Evolutionary conservation across 2,888 invertebrate genomes (phyloP), one percentile per base, ranked within the genome.

Genomic region (Xylophagus ater): DNA sequence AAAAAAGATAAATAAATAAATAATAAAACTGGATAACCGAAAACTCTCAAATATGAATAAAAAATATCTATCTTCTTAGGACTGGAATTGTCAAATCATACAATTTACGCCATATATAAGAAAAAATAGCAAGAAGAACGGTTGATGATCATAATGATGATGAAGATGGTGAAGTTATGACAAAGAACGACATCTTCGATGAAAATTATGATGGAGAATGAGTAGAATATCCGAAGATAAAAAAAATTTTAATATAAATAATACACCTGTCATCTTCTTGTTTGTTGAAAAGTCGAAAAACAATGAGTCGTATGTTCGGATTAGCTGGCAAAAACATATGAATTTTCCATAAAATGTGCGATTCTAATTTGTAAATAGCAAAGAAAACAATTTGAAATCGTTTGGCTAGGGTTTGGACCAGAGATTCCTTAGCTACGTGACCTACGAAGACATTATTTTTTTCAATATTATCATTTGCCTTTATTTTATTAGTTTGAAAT

Each of bases 161-260:
- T 3, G 20, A 18, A 12, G 7, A 26, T n/a, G 17, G 5, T 8
- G 10, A 25, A 7, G 12, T 17, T 24, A 12, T 10, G 14, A 15
- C 34, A 26, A 10, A 7, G 29, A 3, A 10, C 36, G 7, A 9
- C 20, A 31, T n/a, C n/a, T n/a, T n/a, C n/a, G n/a, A n/a, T n/a
- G n/a, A n/a, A n/a, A n/a, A n/a, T n/a, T n/a, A n/a, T n/a, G n/a
- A n/a, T n/a, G n/a, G n/a, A n/a, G n/a, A n/a, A n/a, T n/a, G n/a
- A n/a, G 10, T 17, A 12, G 17, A 14, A 29, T 37, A 37, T 31
- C 29, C 23, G 30, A 30, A 37, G n/a, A 18, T 23, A 24, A 34
- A 33, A 21, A 32, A 43, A 43, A 37, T 43, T 43, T 43, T 43
- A 43, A 43, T 41, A 43, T 40, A 43, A 43, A 43, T 43, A 43